Percentiles rank a stretch among this genome's conserved stretches.
Conservation (phyloP, 1,140 invertebrate species). For the Lepidostoma basale region DNA sequence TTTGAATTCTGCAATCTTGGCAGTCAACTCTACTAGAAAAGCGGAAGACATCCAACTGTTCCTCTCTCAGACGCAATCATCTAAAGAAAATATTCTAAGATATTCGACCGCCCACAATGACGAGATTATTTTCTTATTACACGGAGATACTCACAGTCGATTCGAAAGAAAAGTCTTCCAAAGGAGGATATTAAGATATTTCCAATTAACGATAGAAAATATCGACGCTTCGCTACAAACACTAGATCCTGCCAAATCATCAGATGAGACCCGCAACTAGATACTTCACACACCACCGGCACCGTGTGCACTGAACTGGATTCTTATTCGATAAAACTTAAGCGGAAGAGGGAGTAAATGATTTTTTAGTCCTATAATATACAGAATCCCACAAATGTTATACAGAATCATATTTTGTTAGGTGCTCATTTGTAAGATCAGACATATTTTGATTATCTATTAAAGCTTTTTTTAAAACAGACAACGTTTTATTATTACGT, state of each 20-base stretch:
- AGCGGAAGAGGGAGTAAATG: not conserved
- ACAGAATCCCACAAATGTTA: not conserved
- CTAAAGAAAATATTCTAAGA: not conserved
- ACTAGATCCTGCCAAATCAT: not conserved
- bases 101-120: not conserved
- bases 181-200: not conserved
- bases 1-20: not conserved
- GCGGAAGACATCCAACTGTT: not conserved
- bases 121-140: not conserved
- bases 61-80: not conserved
- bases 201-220: constrained; percentile 6
- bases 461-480: too few relatives aligned
- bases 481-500: too few relatives aligned
- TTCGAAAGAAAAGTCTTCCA: not conserved
- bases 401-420: not conserved
- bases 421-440: too few relatives aligned
- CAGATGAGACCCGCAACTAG: not conserved
- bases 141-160: not conserved
- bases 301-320: not conserved
- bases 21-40: not conserved
- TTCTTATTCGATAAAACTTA: not conserved
- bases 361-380: not conserved
- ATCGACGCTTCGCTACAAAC: not conserved
- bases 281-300: too few relatives aligned
- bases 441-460: too few relatives aligned